Evolutionary conservation across 2,888 invertebrate species (phyloP).

Genomic region (Norana najaformis): DNA sequence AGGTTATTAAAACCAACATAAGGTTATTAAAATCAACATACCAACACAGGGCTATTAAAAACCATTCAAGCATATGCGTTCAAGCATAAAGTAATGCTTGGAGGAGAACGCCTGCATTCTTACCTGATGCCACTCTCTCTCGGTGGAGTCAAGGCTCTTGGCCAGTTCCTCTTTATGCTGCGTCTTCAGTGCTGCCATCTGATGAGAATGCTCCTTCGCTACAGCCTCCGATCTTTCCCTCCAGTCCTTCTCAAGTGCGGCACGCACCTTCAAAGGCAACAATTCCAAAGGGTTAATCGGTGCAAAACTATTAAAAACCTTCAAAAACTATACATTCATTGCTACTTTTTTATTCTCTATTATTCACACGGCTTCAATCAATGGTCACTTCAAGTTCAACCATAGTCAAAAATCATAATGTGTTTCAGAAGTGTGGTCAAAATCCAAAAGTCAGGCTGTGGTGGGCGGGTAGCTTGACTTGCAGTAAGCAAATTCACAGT

Average conservation of each 20-base stretch:
- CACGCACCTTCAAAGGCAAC: neutral
- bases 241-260: neutral
- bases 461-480: no score
- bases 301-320: neutral
- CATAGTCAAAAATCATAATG: no score
- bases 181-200: neutral
- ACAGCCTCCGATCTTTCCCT: neutral
- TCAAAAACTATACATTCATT: neutral
- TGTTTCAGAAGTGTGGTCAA: no score
- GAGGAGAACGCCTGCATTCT: neutral
- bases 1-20: no score
- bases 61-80: neutral
- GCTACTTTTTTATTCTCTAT: no score
- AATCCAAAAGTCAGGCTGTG: no score
- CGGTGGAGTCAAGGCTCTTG: neutral
- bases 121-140: neutral
- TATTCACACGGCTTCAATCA: no score
- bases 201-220: neutral
- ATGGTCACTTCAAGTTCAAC: no score
- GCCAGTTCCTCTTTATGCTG: neutral
- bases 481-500: no score
- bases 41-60: no score
- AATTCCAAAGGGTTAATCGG: neutral
- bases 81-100: neutral
- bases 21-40: no score